Evolutionary conservation across 2,888 invertebrate species (phyloP).

Genomic region (Pemphredon lugubris): DNA sequence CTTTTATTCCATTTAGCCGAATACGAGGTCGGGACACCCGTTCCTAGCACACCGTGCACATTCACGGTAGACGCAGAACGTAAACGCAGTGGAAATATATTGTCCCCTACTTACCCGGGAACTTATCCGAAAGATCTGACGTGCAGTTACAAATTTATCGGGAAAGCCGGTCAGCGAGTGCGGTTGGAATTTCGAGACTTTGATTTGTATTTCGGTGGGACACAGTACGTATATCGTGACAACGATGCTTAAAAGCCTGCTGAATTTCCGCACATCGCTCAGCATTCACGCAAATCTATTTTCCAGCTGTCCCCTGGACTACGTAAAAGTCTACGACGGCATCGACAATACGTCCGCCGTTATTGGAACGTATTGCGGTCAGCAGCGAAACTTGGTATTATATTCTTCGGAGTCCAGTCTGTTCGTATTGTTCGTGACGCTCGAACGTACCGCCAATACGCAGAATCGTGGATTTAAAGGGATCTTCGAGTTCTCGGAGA

Average conservation of each 20-base stretch:
- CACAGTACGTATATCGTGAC: constrained; percentile 94
- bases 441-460: constrained; percentile 94
- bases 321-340: constrained; percentile 98
- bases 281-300: background rate
- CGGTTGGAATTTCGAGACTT: constrained; percentile 98
- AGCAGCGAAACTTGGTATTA: constrained; percentile 96
- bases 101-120: constrained; percentile 99
- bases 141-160: constrained; percentile 96
- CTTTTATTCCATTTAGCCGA: too few relatives aligned
- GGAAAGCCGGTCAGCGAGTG: constrained; percentile 94
- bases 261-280: too few relatives aligned
- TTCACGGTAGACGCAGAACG: constrained; percentile 90
- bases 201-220: constrained; percentile 98
- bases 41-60: constrained; percentile 93
- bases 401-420: constrained; percentile 96
- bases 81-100: constrained; percentile 91
- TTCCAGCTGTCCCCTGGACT: constrained; percentile 98
- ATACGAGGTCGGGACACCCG: constrained; percentile 95
- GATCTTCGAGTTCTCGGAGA: constrained; percentile 98
- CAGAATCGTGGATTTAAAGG: constrained; percentile 99
- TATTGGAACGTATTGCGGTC: constrained; percentile 98
- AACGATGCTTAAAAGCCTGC: too few relatives aligned
- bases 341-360: constrained; percentile 92
- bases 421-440: constrained; percentile 94
- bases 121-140: constrained; percentile 98